Evolutionary conservation across 2,888 invertebrate genomes (phyloP).

Genomic region (Venusia cambrica): DNA sequence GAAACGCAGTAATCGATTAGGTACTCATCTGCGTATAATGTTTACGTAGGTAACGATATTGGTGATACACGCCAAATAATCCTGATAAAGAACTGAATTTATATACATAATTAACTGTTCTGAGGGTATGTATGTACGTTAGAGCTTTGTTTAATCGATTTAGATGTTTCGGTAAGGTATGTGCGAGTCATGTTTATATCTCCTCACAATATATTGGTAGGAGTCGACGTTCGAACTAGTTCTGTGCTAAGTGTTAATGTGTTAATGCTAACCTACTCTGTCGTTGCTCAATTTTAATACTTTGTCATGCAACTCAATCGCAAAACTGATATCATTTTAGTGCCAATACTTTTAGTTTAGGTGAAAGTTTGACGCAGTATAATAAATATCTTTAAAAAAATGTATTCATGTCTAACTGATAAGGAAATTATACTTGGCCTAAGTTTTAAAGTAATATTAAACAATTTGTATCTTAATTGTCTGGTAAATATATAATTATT

Average conservation of each 20-base stretch:
- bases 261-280: constrained; percentile 25
- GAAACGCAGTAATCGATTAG: constrained; percentile 68
- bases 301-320: constrained; percentile 42
- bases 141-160: constrained; percentile 67
- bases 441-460: constrained; percentile 65
- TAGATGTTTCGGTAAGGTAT: constrained; percentile 37
- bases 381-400: constrained; percentile 44
- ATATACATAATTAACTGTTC: constrained; percentile 78
- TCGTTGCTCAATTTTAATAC: constrained; percentile 50
- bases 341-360: constrained; percentile 74
- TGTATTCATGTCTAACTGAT: constrained; percentile 47
- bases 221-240: constrained; percentile 23
- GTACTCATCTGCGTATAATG: constrained; percentile 75
- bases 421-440: constrained; percentile 66
- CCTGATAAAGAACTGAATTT: constrained; percentile 81
- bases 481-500: constrained; percentile 42
- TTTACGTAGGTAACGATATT: constrained; percentile 72
- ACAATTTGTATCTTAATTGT: no score
- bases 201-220: constrained; percentile 34
- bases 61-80: constrained; percentile 81
- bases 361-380: constrained; percentile 51
- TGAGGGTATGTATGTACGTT: constrained; percentile 77
- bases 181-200: constrained; percentile 43
- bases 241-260: no score
- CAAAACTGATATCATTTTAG: constrained; percentile 64